Conservation (phyloP, 1,140 invertebrate genomes). For the Choristoneura fumiferana region DNA sequence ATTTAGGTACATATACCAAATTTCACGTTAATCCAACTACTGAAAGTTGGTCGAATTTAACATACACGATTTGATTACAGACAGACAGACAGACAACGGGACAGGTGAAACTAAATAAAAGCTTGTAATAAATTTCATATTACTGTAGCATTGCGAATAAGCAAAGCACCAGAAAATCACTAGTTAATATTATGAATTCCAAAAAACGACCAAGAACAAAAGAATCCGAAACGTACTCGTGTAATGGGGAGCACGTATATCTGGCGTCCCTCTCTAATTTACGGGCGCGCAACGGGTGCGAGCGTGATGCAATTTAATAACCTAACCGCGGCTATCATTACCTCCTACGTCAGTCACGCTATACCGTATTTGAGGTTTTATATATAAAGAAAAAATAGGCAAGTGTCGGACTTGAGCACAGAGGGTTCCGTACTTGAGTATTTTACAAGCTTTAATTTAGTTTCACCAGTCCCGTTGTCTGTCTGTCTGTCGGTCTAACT, state of each 20-base stretch:
- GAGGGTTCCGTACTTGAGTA: too few species aligned
- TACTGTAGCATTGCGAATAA: slow-evolving; percentile 20
- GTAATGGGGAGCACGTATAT: slow-evolving; percentile 73
- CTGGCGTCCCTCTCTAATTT: slow-evolving; percentile 54
- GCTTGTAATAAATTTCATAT: too few species aligned
- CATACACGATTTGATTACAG: too few species aligned
- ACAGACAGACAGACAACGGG: too few species aligned
- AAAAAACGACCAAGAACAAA: slow-evolving; percentile 46
- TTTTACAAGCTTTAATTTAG: too few species aligned
- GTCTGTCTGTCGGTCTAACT: too few species aligned
- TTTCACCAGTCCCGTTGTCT: too few species aligned
- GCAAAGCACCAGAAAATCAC: slow-evolving; percentile 2
- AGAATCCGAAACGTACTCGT: slow-evolving; percentile 55
- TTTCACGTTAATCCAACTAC: too few species aligned
- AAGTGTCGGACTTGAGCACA: too few species aligned
- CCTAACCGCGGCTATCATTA: slow-evolving; percentile 72
- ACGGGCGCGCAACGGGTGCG: slow-evolving; percentile 36
- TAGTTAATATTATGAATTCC: slow-evolving; percentile 11
- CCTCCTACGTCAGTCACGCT: slow-evolving; percentile 42
- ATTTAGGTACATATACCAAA: too few species aligned
- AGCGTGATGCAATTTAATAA: slow-evolving; percentile 60
- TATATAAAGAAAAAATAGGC: slow-evolving; percentile 7
- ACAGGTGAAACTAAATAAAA: too few species aligned
- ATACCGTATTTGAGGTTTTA: slow-evolving; percentile 34
- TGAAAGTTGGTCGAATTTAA: too few species aligned